Conservation (phyloP, 2,888 invertebrate genomes). For the Cheilosia impressa region DNA sequence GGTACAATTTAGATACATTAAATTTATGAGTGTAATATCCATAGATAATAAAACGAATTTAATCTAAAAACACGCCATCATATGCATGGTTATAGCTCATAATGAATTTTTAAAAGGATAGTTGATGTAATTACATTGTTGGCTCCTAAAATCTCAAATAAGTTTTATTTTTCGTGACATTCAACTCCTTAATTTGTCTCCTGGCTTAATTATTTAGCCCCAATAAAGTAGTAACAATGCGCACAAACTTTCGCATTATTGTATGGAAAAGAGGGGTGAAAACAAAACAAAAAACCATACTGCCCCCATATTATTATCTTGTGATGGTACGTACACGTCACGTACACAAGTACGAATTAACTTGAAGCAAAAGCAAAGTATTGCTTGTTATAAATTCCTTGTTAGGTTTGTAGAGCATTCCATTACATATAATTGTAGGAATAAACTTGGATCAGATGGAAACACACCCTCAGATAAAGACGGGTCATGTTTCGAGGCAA, state of each 20-base stretch:
- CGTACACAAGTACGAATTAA: constrained; percentile 42
- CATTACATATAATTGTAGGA: constrained; percentile 30
- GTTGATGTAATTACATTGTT: constrained; percentile 7
- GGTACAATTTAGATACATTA: too few relatives aligned
- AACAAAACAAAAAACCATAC: not conserved
- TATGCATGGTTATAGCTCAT: constrained; percentile 13
- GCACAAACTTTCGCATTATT: not conserved
- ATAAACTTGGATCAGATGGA: constrained; percentile 12
- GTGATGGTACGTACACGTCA: constrained; percentile 20
- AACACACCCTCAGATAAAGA: not conserved
- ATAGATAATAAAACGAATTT: not conserved
- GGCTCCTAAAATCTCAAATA: constrained; percentile 7
- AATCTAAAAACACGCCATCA: not conserved
- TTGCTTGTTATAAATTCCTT: constrained; percentile 20
- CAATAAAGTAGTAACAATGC: constrained; percentile 6
- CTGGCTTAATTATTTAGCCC: constrained; percentile 18
- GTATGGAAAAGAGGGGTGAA: not conserved
- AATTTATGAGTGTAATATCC: too few relatives aligned
- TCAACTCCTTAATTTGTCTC: constrained; percentile 27
- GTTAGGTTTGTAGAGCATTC: constrained; percentile 10
- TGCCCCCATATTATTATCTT: not conserved
- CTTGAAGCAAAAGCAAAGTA: constrained; percentile 21
- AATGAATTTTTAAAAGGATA: constrained; percentile 6
- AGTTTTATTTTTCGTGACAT: constrained; percentile 51
- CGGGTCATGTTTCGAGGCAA: not conserved